Percentiles rank a stretch among this genome's conserved stretches.
Conservation (phyloP, 1,140 invertebrate genomes). For the Dendrolimus punctatus region DNA sequence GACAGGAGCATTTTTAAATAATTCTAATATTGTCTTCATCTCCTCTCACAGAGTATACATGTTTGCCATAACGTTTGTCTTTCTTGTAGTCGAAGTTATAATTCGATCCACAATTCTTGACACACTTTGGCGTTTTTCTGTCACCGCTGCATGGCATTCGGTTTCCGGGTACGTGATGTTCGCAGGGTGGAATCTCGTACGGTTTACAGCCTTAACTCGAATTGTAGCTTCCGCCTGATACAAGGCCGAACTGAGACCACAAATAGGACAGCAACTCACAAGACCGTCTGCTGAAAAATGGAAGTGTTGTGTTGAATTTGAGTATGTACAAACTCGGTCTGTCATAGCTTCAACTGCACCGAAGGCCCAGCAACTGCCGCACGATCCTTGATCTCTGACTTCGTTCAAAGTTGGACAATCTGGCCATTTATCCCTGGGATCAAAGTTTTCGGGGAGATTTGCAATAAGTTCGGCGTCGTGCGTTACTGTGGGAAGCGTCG, state of each 20-base stretch:
- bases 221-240: conserved; percentile 88
- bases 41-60: conserved; percentile 79
- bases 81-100: conserved; percentile 82
- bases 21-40: conserved; percentile 85
- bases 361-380: conserved; percentile 88
- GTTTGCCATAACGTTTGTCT: conserved; percentile 86
- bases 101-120: conserved; percentile 76
- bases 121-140: conserved; percentile 84
- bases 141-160: conserved; percentile 79
- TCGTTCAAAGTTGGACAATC: conserved; percentile 87
- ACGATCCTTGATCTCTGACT: conserved; percentile 83
- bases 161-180: conserved; percentile 89
- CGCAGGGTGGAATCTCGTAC: conserved; percentile 89
- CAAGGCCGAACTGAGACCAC: conserved; percentile 89
- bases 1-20: conserved; percentile 91
- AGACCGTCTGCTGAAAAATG: conserved; percentile 91
- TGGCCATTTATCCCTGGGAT: conserved; percentile 86
- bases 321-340: conserved; percentile 91
- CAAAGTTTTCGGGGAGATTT: conserved; percentile 83
- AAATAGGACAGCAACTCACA: conserved; percentile 85
- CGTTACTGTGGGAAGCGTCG: conserved; percentile 40
- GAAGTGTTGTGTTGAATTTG: conserved; percentile 80
- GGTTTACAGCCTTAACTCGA: conserved; percentile 86
- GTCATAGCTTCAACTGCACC: conserved; percentile 96
- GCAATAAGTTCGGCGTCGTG: conserved; percentile 52